Evolutionary conservation across 2,113 vertebrate species (phyloP).

Genomic region (Hyaena hyaena): DNA sequence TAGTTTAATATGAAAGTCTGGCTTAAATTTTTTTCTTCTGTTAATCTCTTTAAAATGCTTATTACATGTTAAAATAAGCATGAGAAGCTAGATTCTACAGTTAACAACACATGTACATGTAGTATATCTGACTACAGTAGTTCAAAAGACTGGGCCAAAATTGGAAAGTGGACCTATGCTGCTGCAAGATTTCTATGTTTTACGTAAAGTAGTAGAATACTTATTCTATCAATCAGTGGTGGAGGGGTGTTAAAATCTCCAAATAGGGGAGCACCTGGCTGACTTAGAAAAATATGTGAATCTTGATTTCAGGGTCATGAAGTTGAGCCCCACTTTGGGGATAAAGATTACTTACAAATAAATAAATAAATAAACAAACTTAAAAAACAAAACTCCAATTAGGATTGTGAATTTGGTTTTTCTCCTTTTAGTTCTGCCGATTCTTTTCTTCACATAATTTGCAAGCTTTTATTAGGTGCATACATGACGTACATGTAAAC

Average conservation of each 20-base stretch:
- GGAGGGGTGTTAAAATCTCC: not conserved
- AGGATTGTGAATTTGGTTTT: not conserved
- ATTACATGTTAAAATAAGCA: not conserved
- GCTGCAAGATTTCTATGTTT: not conserved
- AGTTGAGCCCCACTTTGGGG: not conserved
- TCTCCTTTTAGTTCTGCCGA: not conserved
- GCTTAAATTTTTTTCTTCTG: not conserved
- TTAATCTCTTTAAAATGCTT: not conserved
- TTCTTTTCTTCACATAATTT: not conserved
- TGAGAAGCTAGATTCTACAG: not conserved
- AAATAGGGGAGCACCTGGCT: not conserved
- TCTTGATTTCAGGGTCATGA: not conserved
- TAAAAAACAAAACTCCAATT: not conserved
- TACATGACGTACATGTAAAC: not conserved
- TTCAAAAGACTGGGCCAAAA: not conserved
- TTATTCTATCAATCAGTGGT: not conserved
- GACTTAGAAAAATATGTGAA: not conserved
- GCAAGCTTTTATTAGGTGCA: not conserved
- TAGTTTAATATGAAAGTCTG: not conserved
- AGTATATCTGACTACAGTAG: not conserved
- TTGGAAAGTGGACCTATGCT: not conserved
- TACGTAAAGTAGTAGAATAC: not conserved
- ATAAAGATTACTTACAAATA: not conserved
- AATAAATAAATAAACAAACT: not conserved
- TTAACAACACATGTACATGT: not conserved